Percentiles rank a stretch among this genome's conserved stretches.
Conservation (phyloP, 2,888 invertebrate genomes). For the Limnephilus rhombicus region DNA sequence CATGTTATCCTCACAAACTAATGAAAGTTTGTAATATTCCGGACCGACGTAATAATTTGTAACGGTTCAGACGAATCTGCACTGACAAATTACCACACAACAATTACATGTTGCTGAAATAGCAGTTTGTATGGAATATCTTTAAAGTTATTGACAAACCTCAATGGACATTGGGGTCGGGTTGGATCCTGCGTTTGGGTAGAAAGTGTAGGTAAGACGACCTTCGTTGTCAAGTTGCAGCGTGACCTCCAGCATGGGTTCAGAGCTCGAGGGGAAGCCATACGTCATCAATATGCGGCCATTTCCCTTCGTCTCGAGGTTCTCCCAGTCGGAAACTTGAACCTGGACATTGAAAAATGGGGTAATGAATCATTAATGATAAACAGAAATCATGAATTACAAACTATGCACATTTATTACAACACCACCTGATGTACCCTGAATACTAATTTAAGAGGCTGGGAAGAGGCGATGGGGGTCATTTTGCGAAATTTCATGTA, state of each 20-base stretch:
- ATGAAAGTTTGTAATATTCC: neutral
- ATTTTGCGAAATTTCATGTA: too few relatives aligned
- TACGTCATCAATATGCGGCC: constrained; percentile 80
- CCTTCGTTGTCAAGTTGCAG: constrained; percentile 71
- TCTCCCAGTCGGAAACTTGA: constrained; percentile 85
- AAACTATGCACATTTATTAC: too few relatives aligned
- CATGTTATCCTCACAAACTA: neutral
- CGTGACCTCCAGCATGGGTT: constrained; percentile 69
- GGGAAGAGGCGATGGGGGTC: too few relatives aligned
- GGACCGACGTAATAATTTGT: neutral
- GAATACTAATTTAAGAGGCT: too few relatives aligned
- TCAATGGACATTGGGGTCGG: constrained; percentile 85
- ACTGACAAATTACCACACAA: too few relatives aligned
- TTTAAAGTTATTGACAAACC: constrained; percentile 72
- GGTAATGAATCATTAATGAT: neutral
- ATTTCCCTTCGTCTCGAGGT: constrained; percentile 78
- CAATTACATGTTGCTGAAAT: neutral
- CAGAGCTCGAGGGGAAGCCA: constrained; percentile 75
- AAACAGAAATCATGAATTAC: neutral
- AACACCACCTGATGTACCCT: too few relatives aligned
- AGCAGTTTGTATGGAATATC: neutral
- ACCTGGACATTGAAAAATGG: constrained; percentile 71
- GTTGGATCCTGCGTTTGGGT: constrained; percentile 75
- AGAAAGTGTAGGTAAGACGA: constrained; percentile 71
- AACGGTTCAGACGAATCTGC: too few relatives aligned